Conservation (phyloP, 2,888 invertebrate genomes). For the Emmelina monodactyla region DNA sequence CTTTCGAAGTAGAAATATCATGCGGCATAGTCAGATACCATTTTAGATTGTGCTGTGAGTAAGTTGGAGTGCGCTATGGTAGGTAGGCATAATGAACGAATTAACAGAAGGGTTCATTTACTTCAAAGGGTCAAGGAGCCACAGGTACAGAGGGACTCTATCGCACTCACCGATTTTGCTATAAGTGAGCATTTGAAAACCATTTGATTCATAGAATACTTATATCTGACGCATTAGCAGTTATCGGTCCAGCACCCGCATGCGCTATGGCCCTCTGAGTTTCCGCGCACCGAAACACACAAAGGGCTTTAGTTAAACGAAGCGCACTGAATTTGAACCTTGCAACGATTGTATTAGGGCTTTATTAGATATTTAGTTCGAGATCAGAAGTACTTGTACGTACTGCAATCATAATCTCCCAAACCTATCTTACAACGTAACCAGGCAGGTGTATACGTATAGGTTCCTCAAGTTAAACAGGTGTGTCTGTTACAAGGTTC, state of each 20-base stretch:
- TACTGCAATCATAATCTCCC: too few relatives aligned
- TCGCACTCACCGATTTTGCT: constrained; percentile 32
- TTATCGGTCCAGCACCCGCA: constrained; percentile 27
- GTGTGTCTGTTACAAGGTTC: too few relatives aligned
- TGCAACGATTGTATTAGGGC: too few relatives aligned
- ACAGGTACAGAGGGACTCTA: constrained; percentile 25
- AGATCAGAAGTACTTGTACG: too few relatives aligned
- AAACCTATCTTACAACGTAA: too few relatives aligned
- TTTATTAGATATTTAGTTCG: too few relatives aligned
- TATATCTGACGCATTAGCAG: constrained; percentile 38
- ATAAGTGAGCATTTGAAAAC: constrained; percentile 22
- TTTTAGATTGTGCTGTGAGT: not conserved
- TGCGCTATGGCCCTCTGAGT: constrained; percentile 32
- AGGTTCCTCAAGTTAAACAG: too few relatives aligned
- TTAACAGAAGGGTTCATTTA: constrained; percentile 15
- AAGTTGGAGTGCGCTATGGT: not conserved
- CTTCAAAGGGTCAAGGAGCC: constrained; percentile 13
- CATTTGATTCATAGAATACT: constrained; percentile 26
- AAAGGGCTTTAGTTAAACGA: too few relatives aligned
- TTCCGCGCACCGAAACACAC: constrained; percentile 11
- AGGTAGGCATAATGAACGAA: not conserved
- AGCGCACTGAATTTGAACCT: too few relatives aligned
- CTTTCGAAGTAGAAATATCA: not conserved
- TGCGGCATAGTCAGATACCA: not conserved
- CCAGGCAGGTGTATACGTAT: too few relatives aligned